phyloP scores from a whole-genome alignment of 2,888 invertebrate species.

The Dolomedes plantarius region DNA sequence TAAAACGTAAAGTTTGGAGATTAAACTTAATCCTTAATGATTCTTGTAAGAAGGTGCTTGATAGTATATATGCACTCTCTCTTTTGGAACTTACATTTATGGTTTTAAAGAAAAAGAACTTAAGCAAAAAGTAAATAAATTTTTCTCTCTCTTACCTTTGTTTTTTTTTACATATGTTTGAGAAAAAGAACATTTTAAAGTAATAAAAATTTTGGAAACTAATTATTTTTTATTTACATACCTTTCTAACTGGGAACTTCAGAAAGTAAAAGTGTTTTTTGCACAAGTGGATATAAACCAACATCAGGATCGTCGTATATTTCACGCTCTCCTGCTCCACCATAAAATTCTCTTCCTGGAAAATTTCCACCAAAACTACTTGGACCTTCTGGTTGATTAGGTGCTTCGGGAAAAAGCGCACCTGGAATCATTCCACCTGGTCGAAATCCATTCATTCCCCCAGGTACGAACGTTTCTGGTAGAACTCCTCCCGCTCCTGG shows the following conservation, averaged over 20 bases:
- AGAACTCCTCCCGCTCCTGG: neutral
- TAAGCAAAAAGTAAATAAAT: too few species aligned
- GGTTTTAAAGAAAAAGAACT: too few species aligned
- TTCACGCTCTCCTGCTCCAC: conserved; percentile 26
- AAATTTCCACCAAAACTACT: neutral
- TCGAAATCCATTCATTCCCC: neutral
- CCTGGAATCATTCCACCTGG: conserved; percentile 11
- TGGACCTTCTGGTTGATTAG: neutral
- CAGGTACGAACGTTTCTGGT: conserved; percentile 7
- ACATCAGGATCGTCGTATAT: conserved; percentile 41
- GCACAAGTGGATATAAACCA: conserved; percentile 28
- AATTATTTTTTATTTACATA: too few species aligned
- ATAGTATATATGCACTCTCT: too few species aligned
- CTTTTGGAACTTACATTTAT: too few species aligned
- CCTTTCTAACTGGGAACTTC: neutral
- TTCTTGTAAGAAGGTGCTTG: too few species aligned
- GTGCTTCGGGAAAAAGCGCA: neutral
- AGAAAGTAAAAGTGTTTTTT: neutral
- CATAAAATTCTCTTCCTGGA: conserved; percentile 3
- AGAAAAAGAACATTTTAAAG: too few species aligned
- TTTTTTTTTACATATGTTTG: too few species aligned
- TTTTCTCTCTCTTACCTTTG: too few species aligned
- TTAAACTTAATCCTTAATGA: too few species aligned
- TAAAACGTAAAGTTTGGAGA: too few species aligned
- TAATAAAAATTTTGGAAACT: too few species aligned